phyloP scores from a whole-genome alignment of 2,113 vertebrate genomes.

The Melanerpes aurifrons region DNA sequence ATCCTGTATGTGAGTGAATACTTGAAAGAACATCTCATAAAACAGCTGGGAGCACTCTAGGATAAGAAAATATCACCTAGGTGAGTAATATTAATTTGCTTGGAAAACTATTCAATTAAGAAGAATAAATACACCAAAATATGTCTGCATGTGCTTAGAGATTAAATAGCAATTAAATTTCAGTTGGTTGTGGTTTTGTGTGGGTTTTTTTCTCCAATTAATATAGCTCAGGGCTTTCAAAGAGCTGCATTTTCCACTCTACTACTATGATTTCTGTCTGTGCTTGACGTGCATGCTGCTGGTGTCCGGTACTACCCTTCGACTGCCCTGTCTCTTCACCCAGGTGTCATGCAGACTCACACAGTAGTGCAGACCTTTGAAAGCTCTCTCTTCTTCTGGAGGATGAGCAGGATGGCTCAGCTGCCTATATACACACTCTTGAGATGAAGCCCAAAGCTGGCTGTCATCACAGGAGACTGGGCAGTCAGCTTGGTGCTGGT shows the following conservation, averaged over 20 bases:
- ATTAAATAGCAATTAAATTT: no score
- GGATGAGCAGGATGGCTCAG: neutral
- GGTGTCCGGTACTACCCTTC: fast-evolving
- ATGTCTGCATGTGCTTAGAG: no score
- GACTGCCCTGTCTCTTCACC: no score
- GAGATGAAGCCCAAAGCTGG: neutral
- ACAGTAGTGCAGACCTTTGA: neutral
- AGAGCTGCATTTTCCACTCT: neutral
- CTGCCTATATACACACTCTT: neutral
- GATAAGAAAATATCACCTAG: neutral
- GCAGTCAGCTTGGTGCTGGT: neutral
- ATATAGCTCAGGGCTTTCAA: no score
- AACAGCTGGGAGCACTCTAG: neutral
- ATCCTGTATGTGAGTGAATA: neutral
- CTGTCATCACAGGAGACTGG: neutral
- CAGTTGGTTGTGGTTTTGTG: no score
- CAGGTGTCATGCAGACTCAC: neutral
- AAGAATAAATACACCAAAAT: no score
- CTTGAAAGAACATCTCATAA: neutral
- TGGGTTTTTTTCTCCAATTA: no score
- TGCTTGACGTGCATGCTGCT: fast-evolving
- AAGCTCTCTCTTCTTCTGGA: neutral
- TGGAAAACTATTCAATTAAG: no score
- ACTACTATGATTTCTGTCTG: neutral
- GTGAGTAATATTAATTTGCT: no score